These are phyloP conservation scores for Magallana angulata DNA, from an alignment of 1,140 invertebrate genomes.

Conservation along the genomic window DNA sequence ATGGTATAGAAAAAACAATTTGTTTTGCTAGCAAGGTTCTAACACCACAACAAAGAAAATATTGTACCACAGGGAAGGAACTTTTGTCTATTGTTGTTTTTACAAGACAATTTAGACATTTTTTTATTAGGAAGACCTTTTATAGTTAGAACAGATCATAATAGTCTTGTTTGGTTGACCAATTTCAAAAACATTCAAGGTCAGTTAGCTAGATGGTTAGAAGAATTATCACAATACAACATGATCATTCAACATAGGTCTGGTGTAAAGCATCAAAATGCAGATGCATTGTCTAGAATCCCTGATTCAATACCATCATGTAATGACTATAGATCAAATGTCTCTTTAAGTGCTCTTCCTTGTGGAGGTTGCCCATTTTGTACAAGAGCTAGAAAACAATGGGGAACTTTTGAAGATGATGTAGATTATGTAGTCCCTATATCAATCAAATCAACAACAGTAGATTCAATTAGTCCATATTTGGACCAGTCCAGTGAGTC, in stretches of 20 bases:
- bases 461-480: background rate
- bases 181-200: conserved; percentile 62
- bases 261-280: conserved; percentile 52
- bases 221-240: conserved; percentile 57
- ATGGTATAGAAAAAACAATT: conserved; percentile 52
- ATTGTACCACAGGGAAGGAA: conserved; percentile 62
- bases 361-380: conserved; percentile 50
- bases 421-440: background rate
- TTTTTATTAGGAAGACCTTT: conserved; percentile 56
- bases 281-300: conserved; percentile 57
- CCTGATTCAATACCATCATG: background rate
- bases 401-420: conserved; percentile 37
- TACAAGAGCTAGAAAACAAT: conserved; percentile 9
- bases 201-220: conserved; percentile 60
- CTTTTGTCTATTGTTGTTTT: conserved; percentile 56
- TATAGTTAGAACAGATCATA: conserved; percentile 62
- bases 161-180: conserved; percentile 58
- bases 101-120: conserved; percentile 48
- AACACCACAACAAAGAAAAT: conserved; percentile 52
- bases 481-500: background rate
- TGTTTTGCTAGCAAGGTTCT: conserved; percentile 46
- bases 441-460: background rate
- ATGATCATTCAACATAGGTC: conserved; percentile 51
- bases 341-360: background rate
- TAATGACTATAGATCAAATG: background rate